Conservation (phyloP, 37 sponge, comb jelly and placozoan species). For the Ephydatia muelleri region DNA sequence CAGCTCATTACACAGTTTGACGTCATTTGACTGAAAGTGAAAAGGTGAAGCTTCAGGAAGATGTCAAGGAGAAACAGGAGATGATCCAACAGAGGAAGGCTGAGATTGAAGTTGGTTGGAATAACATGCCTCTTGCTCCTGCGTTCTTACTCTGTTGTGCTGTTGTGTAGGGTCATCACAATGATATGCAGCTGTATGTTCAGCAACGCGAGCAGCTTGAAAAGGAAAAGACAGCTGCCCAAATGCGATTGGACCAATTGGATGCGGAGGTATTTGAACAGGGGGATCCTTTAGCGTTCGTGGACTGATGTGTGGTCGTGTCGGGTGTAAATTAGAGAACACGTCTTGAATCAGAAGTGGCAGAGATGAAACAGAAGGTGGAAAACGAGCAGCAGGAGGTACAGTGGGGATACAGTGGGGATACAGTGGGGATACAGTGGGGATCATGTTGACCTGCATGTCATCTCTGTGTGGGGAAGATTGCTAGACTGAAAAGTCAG, state of each 20-base stretch:
- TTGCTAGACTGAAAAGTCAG: slow-evolving; percentile 55
- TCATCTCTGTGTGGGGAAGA: slow-evolving; percentile 16
- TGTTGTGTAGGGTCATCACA: slow-evolving; percentile 27
- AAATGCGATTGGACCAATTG: slow-evolving; percentile 52
- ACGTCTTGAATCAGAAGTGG: neutral
- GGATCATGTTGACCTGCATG: neutral
- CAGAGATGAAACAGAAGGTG: slow-evolving; percentile 51
- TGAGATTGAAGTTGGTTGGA: slow-evolving; percentile 29
- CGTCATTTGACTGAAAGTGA: slow-evolving; percentile 24
- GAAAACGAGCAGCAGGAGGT: slow-evolving; percentile 70
- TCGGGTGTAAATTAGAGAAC: neutral
- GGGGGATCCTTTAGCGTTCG: neutral
- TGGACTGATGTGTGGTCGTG: slow-evolving; percentile 7
- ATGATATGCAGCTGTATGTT: slow-evolving; percentile 1
- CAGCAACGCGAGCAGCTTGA: slow-evolving; percentile 51
- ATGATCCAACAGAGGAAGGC: slow-evolving; percentile 29
- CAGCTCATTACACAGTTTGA: neutral
- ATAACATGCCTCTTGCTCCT: neutral
- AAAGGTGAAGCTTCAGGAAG: slow-evolving; percentile 41
- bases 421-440: neutral
- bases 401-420: neutral
- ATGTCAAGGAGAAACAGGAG: slow-evolving; percentile 49
- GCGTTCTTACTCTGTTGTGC: neutral
- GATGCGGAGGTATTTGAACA: slow-evolving; percentile 48
- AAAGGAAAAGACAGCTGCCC: slow-evolving; percentile 51